A percentile compares a stretch with the other conserved stretches of the same genome.
Evolutionary conservation across 2,797 vertebrate species (phyloP).

Genomic region (Typhlichthys subterraneus): DNA sequence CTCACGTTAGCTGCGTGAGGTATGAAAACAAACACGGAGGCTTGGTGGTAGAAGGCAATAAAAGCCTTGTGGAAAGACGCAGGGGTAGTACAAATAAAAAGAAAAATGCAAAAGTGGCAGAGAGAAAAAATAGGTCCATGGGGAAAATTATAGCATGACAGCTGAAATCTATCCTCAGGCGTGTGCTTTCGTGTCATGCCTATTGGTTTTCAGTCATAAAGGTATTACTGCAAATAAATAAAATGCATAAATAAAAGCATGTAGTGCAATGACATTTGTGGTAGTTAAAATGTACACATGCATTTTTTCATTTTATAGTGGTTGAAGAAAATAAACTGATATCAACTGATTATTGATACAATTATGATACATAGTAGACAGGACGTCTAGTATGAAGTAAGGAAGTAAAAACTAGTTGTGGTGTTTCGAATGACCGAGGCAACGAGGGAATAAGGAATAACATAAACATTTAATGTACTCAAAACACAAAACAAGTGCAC

Average conservation of each 20-base stretch:
- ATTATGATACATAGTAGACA: too few species aligned
- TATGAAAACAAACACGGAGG: constrained; percentile 53
- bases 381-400: too few species aligned
- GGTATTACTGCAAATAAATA: background rate
- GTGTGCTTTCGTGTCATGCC: constrained; percentile 2
- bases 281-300: background rate
- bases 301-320: too few species aligned
- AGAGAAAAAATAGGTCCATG: background rate
- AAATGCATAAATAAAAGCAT: background rate
- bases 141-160: background rate
- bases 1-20: constrained; percentile 39
- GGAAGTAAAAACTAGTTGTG: too few species aligned
- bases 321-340: too few species aligned
- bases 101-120: background rate
- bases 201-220: background rate
- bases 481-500: too few species aligned
- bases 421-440: too few species aligned
- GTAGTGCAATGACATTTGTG: background rate
- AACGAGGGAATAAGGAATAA: too few species aligned
- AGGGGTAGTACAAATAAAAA: constrained; percentile 44
- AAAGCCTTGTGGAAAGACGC: constrained; percentile 45
- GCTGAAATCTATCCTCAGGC: background rate
- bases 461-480: too few species aligned
- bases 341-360: too few species aligned
- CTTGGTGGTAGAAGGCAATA: constrained; percentile 38